phyloP scores from a whole-genome alignment of 92 coral and sea anemone species.

The Porites divaricata region DNA sequence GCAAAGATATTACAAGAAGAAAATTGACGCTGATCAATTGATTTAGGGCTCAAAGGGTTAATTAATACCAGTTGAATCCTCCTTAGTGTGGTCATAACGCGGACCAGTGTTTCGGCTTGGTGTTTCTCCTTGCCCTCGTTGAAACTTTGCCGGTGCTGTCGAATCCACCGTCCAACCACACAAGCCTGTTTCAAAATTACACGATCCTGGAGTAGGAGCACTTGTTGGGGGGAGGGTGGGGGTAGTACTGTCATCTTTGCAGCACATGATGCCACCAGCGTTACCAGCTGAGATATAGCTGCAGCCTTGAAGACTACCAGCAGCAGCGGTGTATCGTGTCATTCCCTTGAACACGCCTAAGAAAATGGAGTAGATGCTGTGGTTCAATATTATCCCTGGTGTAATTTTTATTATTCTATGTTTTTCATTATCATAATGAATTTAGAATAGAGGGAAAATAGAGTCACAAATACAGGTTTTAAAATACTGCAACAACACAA shows the following conservation, averaged over 20 bases:
- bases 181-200: slow-evolving; percentile 80
- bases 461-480: no score
- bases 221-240: slow-evolving; percentile 74
- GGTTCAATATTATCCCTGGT: no score
- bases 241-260: slow-evolving; percentile 73
- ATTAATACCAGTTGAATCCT: slow-evolving; percentile 71
- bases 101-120: slow-evolving; percentile 92
- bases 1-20: no score
- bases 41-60: neutral
- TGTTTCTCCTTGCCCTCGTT: slow-evolving; percentile 74
- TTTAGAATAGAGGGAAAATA: no score
- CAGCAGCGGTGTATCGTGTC: slow-evolving; percentile 68
- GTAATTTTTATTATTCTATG: no score
- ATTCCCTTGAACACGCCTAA: slow-evolving; percentile 60
- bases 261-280: slow-evolving; percentile 91
- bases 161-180: slow-evolving; percentile 77
- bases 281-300: slow-evolving; percentile 53
- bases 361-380: neutral
- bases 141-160: slow-evolving; percentile 40
- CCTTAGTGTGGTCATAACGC: slow-evolving; percentile 87
- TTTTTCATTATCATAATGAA: no score
- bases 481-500: no score
- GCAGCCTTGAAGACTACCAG: slow-evolving; percentile 77
- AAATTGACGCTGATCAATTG: no score
- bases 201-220: slow-evolving; percentile 81